Base-by-base conservation (phyloP, 2,113 vertebrate genomes). In the Syngnathoides biaculeatus region DNA sequence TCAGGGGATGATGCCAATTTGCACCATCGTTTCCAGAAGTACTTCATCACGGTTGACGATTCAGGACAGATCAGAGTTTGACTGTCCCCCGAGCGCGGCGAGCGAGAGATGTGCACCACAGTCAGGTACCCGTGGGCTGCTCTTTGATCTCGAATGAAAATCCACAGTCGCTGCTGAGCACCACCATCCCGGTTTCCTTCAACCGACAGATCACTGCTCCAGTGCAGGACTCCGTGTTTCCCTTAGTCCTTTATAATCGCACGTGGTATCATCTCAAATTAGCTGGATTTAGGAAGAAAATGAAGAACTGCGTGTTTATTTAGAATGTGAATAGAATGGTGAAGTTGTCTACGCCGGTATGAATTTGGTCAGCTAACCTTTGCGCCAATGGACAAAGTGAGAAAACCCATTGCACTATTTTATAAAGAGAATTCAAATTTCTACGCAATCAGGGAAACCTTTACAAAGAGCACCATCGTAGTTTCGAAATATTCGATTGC, bases 1-100 rank as follows among this genome's bases (percentile, higher is more conserved):
- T 89, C 87, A 88, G 79, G 77, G 71, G 72, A 84, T 79, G 83
- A 87, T 79, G 80, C 86, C 82, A 89, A 90, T 91, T 86, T 78
- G 38, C 77, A 66, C 82, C 78, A 87, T 87, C 89, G 88, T 69
- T 81, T 86, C 68, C 68, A 81, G 74, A 84, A 85, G 81, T 79
- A 83, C 81, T 86, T 84, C 64, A 79, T 90, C 84, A 86, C 75
- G 64, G 67, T 83, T 83, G 79, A 70, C 83, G 75, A 68, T 30
- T 24, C 65, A 47, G 73, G 79, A 68, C 67, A 70, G 64, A 80
- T 68, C 73, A 57, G 53, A 56, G 65, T 84, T 70, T 78, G 62
- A 64, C 65, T 81, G 79, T 78, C 76, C 74, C 79, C 64, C 53
- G 73, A 61, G 65, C 67, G 8, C 62, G 69, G 15, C 68, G 48